A percentile compares a stretch with the other conserved stretches of the same genome.
Conservation (phyloP, 1,140 invertebrate species). For the Drosophila willistoni region DNA sequence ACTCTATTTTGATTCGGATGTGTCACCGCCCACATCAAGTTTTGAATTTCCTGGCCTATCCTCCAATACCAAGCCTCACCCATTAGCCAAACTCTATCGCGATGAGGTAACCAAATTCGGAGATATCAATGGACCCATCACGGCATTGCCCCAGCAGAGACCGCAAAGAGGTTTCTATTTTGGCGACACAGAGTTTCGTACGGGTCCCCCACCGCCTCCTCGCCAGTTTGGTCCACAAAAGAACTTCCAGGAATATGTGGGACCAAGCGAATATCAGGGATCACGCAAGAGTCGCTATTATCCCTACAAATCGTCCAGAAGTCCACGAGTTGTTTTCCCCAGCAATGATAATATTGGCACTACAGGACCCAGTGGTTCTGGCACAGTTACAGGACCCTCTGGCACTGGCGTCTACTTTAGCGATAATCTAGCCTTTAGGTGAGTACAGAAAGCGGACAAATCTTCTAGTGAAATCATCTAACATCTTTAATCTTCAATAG, state of each 20-base stretch:
- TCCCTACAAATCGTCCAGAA: constrained; percentile 83
- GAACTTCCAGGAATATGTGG: constrained; percentile 76
- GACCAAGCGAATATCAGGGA: constrained; percentile 63
- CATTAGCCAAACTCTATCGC: constrained; percentile 70
- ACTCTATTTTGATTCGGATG: constrained; percentile 68
- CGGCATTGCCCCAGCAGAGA: constrained; percentile 71
- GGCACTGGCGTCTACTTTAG: constrained; percentile 82
- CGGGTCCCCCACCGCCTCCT: constrained; percentile 58
- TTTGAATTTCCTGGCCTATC: constrained; percentile 76
- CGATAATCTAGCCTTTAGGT: constrained; percentile 85
- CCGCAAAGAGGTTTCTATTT: constrained; percentile 72
- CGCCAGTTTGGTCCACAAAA: constrained; percentile 75
- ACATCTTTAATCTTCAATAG: constrained; percentile 50
- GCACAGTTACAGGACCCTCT: constrained; percentile 64
- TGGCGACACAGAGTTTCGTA: constrained; percentile 72
- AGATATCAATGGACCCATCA: constrained; percentile 81
- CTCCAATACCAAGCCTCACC: constrained; percentile 74
- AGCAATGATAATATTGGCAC: constrained; percentile 84
- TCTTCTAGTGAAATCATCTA: background rate
- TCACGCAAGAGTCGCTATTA: constrained; percentile 75
- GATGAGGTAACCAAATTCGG: constrained; percentile 83
- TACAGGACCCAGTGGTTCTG: constrained; percentile 73
- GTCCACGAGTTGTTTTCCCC: constrained; percentile 85
- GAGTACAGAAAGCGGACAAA: background rate
- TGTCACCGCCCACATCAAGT: constrained; percentile 52